A percentile compares a stretch with the other conserved stretches of the same genome.
phyloP scores from a whole-genome alignment of 2,888 invertebrate genomes.

The Drosophila suboccidentalis region DNA sequence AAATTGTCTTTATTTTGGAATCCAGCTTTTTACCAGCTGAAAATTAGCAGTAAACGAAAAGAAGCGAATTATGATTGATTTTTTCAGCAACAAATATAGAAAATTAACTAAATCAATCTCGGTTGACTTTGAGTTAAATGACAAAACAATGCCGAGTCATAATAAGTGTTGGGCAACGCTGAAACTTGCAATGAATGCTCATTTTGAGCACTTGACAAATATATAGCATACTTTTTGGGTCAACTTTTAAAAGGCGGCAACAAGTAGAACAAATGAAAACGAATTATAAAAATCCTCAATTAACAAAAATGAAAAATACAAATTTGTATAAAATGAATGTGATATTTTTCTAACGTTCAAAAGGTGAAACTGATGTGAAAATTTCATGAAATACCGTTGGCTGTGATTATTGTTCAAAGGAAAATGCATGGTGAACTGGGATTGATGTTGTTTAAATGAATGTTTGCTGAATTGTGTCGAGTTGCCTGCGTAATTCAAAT shows the following conservation, averaged over 20 bases:
- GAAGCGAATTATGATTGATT: no score
- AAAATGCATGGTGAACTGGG: background rate
- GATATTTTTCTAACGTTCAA: no score
- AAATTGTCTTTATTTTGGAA: no score
- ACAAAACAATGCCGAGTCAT: background rate
- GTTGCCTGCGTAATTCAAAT: conserved; percentile 5
- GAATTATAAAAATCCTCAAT: background rate
- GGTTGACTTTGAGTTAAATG: background rate
- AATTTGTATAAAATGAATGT: no score
- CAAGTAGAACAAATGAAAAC: background rate
- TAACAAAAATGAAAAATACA: background rate
- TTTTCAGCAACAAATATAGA: no score
- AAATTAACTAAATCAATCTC: background rate
- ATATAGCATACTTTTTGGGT: conserved; percentile 1
- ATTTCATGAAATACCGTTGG: no score
- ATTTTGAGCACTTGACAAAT: background rate
- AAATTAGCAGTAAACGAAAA: no score
- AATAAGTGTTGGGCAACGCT: background rate
- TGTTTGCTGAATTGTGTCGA: background rate
- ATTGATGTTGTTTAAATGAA: background rate
- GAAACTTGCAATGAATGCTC: background rate
- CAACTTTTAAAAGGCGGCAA: background rate
- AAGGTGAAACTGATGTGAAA: no score
- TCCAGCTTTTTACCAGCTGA: no score
- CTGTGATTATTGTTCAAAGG: no score